phyloP scores from a whole-genome alignment of 1,140 invertebrate species.

The Drosophila tani region DNA sequence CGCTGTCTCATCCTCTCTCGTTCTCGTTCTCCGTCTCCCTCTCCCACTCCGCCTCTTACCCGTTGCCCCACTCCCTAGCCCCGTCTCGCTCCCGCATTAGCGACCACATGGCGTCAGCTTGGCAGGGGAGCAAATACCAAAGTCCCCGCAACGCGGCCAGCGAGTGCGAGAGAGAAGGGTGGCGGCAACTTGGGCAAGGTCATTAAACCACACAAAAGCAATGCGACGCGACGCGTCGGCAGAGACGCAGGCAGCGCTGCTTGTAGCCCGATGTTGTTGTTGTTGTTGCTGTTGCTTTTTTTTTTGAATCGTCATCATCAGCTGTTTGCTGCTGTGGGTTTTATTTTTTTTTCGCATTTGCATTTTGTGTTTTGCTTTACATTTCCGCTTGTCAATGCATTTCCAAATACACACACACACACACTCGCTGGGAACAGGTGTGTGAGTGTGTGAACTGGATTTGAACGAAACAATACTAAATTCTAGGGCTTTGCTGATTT shows the following conservation, averaged over 20 bases:
- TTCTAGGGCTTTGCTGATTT: conserved; percentile 29
- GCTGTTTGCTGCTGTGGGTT: conserved; percentile 25
- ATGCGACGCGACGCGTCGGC: conserved; percentile 13
- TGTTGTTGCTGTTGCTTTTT: conserved; percentile 28
- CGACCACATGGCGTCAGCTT: conserved; percentile 72
- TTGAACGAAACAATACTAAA: conserved; percentile 22
- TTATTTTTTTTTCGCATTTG: conserved; percentile 42
- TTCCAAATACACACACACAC: conserved; percentile 38
- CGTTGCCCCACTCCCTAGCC: conserved; percentile 4
- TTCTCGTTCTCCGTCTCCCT: not conserved
- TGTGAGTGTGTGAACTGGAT: conserved; percentile 33
- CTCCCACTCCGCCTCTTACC: not conserved
- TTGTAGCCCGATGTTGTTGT: conserved; percentile 44
- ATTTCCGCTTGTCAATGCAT: conserved; percentile 76
- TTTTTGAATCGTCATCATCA: conserved; percentile 26
- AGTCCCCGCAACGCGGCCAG: conserved; percentile 4
- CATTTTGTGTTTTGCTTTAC: conserved; percentile 66
- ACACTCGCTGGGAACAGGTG: conserved; percentile 6
- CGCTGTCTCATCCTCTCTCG: conserved; percentile 27
- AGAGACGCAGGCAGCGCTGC: conserved; percentile 30
- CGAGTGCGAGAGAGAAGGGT: conserved; percentile 37
- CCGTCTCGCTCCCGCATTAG: conserved; percentile 4
- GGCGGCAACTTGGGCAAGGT: conserved; percentile 76
- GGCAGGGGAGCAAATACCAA: conserved; percentile 68
- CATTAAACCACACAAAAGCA: conserved; percentile 77